Evolutionary conservation across 2,797 vertebrate genomes (phyloP).

Genomic region (Eupleurogrammus muticus): DNA sequence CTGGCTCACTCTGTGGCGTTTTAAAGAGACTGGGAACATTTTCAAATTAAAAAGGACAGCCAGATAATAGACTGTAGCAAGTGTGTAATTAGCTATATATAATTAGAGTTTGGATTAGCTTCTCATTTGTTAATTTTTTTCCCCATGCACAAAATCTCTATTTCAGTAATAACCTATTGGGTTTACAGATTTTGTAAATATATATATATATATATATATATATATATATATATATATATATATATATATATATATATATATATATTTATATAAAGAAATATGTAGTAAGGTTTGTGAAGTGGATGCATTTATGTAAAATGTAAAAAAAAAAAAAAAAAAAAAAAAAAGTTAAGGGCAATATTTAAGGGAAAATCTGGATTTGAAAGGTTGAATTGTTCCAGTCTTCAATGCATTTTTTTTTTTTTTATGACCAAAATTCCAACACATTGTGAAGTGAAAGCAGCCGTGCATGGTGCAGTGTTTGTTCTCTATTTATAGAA

Average conservation of each 20-base stretch:
- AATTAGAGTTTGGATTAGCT: slow-evolving; percentile 25
- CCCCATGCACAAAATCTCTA: slow-evolving; percentile 10
- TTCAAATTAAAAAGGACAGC: neutral
- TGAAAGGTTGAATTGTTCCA: neutral
- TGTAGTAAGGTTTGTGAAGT: neutral
- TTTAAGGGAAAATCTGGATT: neutral
- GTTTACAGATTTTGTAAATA: too few species aligned
- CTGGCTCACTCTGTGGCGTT: neutral
- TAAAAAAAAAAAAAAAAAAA: neutral
- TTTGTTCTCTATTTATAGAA: too few species aligned
- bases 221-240: neutral
- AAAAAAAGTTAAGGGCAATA: too few species aligned
- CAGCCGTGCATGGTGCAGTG: too few species aligned
- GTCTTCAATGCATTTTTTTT: neutral
- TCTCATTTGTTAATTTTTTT: slow-evolving; percentile 11
- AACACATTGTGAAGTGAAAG: too few species aligned
- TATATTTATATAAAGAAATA: neutral
- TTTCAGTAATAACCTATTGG: neutral
- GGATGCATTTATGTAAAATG: too few species aligned
- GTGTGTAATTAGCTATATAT: slow-evolving; percentile 22
- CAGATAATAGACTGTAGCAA: neutral
- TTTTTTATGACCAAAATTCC: too few species aligned
- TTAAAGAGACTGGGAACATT: neutral
- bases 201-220: neutral
- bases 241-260: neutral